These are phyloP conservation scores for Deroplatys truncata DNA, from an alignment of 2,888 invertebrate genomes.

Conservation along the genomic window DNA sequence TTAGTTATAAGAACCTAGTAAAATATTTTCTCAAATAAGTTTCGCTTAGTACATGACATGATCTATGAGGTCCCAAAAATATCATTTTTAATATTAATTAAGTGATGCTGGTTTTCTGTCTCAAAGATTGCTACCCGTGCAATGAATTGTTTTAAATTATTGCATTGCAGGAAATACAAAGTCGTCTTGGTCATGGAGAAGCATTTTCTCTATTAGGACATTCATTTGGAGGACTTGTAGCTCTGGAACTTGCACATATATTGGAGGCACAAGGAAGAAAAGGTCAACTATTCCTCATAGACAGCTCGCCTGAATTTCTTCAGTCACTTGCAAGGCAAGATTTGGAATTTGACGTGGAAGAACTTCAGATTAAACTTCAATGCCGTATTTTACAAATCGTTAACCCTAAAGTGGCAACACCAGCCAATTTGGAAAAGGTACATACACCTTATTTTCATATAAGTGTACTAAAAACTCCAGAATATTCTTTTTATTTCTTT, in stretches of 20 bases:
- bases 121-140: too few species aligned
- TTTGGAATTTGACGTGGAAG: constrained; percentile 44
- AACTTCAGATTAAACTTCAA: constrained; percentile 56
- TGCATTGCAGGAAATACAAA: constrained; percentile 10
- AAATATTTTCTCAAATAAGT: too few species aligned
- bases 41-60: too few species aligned
- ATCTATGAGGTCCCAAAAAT: too few species aligned
- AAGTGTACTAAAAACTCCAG: background rate
- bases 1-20: too few species aligned
- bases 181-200: constrained; percentile 35
- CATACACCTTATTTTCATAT: background rate
- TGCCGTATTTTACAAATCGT: constrained; percentile 44
- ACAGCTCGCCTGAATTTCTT: constrained; percentile 73
- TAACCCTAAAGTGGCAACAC: background rate
- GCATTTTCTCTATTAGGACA: constrained; percentile 80
- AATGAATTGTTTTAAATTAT: too few species aligned
- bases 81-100: too few species aligned
- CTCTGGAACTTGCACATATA: constrained; percentile 68
- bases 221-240: constrained; percentile 79
- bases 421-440: background rate
- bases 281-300: constrained; percentile 72
- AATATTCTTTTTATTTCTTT: too few species aligned
- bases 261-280: constrained; percentile 63
- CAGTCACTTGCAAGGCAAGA: background rate
- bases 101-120: too few species aligned